Conservation (phyloP, 1,140 invertebrate genomes). For the Oryctes rhinoceros region DNA sequence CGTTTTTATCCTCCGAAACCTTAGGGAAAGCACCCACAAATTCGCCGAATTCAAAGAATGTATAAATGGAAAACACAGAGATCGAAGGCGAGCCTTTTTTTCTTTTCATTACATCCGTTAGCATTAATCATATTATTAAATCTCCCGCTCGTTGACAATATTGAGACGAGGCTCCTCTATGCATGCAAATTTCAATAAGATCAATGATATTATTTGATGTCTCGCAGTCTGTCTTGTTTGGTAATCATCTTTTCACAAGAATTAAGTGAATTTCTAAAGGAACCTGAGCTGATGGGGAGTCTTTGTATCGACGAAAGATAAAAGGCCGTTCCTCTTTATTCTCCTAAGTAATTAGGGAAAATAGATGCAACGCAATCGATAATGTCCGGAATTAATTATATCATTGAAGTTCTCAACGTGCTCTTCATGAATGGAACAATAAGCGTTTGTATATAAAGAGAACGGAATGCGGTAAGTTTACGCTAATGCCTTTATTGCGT, state of each 20-base stretch:
- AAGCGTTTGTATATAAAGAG: background rate
- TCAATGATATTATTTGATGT: slow-evolving; percentile 35
- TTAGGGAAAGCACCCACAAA: no score
- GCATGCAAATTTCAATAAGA: slow-evolving; percentile 30
- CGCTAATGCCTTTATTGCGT: no score
- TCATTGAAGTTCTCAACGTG: background rate
- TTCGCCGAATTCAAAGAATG: no score
- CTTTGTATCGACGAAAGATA: slow-evolving; percentile 32
- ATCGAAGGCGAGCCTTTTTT: background rate
- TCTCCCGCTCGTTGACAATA: slow-evolving; percentile 23
- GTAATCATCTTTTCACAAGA: slow-evolving; percentile 33
- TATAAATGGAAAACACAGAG: background rate
- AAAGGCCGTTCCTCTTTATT: slow-evolving; percentile 26
- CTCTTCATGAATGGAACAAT: slow-evolving; percentile 17
- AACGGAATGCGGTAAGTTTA: background rate
- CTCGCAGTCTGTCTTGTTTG: slow-evolving; percentile 24
- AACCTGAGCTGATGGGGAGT: background rate
- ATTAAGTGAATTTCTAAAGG: slow-evolving; percentile 36
- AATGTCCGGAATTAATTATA: slow-evolving; percentile 28
- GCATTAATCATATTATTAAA: slow-evolving; percentile 28
- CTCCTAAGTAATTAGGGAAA: slow-evolving; percentile 33
- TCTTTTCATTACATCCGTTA: slow-evolving; percentile 1
- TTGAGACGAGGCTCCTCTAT: background rate
- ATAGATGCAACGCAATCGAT: slow-evolving; percentile 22
- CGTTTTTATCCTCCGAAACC: no score